Evolutionary conservation across 2,888 invertebrate species (phyloP).

Genomic region (Aproaerema taeniolella): DNA sequence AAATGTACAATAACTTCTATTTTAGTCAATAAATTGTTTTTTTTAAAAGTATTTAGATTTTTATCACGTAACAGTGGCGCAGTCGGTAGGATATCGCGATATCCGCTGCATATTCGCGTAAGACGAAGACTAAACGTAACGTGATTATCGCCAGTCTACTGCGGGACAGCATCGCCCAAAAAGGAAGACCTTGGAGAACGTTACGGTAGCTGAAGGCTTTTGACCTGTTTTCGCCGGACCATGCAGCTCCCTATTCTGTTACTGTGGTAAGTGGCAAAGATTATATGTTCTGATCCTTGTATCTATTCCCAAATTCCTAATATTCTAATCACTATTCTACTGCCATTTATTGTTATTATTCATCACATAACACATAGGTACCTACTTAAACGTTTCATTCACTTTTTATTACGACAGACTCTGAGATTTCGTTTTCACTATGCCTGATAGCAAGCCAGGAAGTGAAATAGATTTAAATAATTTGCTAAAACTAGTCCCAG

Average conservation of each 20-base stretch:
- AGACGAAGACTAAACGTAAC: conserved; percentile 1
- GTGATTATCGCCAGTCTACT: not conserved
- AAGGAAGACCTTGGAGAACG: not conserved
- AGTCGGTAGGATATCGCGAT: conserved; percentile 13
- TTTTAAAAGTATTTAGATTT: no score
- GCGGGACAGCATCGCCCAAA: conserved; percentile 5
- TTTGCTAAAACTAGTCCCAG: conserved; percentile 8
- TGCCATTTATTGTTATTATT: no score
- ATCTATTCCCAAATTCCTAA: conserved; percentile 4
- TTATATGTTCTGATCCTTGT: no score
- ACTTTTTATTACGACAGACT: no score
- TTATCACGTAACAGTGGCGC: conserved; percentile 12
- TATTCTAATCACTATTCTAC: not conserved
- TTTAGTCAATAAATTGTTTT: no score
- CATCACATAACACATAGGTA: not conserved
- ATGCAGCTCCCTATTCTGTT: no score
- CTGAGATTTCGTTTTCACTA: no score
- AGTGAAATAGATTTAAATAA: not conserved
- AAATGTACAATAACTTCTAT: no score
- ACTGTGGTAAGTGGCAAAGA: no score
- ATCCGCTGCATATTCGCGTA: conserved; percentile 3
- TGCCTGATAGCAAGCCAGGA: no score
- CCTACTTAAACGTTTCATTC: no score
- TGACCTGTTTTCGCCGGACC: no score
- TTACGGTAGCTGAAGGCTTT: conserved; percentile 16